Evolutionary conservation across 2,113 vertebrate species (phyloP).

Genomic region (Phaetusa simplex): DNA sequence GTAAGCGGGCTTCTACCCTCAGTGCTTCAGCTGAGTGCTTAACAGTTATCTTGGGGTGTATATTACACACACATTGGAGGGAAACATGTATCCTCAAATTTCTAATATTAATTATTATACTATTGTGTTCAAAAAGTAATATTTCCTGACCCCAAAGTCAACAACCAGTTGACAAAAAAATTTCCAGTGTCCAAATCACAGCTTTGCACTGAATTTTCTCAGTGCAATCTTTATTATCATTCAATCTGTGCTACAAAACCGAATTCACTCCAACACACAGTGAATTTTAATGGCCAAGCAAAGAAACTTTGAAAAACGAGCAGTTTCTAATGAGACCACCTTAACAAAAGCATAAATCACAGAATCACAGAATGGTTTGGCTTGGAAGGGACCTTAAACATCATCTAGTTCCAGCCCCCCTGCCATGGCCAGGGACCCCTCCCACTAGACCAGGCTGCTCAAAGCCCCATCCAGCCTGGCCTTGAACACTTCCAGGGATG

Average conservation of each 20-base stretch:
- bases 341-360: background rate
- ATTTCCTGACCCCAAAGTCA: background rate
- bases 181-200: background rate
- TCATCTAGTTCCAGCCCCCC: no score
- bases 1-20: background rate
- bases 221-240: background rate
- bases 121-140: background rate
- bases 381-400: no score
- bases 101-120: background rate
- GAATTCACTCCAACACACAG: background rate
- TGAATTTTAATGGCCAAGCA: background rate
- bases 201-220: background rate
- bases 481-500: no score
- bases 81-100: background rate
- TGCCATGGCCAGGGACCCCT: no score
- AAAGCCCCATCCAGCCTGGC: no score
- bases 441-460: no score
- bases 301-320: background rate
- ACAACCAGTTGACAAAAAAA: background rate
- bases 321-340: background rate
- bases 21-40: background rate
- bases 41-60: background rate
- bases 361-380: no score
- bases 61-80: background rate
- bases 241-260: background rate